Base-by-base conservation (phyloP, 2,797 vertebrate species). In the Epinephelus malabaricus region DNA sequence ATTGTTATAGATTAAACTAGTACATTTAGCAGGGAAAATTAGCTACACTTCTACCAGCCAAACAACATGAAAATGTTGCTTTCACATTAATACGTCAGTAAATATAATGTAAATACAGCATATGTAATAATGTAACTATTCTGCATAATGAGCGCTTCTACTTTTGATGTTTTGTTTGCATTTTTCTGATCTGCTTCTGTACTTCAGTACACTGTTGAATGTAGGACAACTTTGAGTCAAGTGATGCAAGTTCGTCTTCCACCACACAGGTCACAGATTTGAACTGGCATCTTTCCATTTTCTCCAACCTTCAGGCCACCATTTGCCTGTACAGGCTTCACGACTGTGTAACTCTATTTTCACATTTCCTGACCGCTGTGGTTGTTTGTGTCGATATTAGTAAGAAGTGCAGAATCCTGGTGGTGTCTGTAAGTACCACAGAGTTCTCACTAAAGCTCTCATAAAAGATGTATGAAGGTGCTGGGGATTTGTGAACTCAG, bases 401-500 rank as follows among this genome's bases (percentile, higher is more conserved):
- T 38, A 68, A 38, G 38, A 63, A 60, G 56, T 18, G 50, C 47
- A 79, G 66, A 78, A 69, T 78, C 79, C 49, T 67, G 63, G 69
- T 69, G 54, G 60, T 71, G 23, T 66, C 72, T 82, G 62, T 60
- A 60, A 27, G 50, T 18, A 74, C 51, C 38, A 43, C 60, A 17
- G 60, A 51, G 38, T 23, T 83, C 74, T 69, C 70, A 69, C 61
- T 18, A 60, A 76, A 66, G 25, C 70, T 69, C 73, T 81, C 69
- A 82, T 84, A 63, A 90, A 84, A 83, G 61, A 87, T 86, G 73
- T 64, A 87, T 81, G 79, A 85, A 73, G 60, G 56, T 79, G 75
- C 76, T 38, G 53, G 67, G 47, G 59, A 68, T 78, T 59, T 71
- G 38, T 65, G 72, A 79, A 67, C 61, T 50, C 15, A 47, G 59